Evolutionary conservation across 2,797 vertebrate species (phyloP).

Genomic region (Lateolabrax maculatus): DNA sequence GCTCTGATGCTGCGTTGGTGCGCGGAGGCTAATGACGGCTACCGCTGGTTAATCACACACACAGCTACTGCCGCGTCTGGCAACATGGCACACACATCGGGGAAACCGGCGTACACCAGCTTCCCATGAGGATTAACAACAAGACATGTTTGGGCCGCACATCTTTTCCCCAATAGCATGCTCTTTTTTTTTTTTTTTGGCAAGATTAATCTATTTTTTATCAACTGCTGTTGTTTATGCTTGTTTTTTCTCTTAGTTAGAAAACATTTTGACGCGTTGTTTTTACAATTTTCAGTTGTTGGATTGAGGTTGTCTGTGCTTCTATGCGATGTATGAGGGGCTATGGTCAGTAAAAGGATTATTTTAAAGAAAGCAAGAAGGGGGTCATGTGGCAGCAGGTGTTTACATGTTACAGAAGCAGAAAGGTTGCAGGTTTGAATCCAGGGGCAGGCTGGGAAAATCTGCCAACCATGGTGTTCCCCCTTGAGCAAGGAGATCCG

Average conservation of each 20-base stretch:
- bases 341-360: neutral
- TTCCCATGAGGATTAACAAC: conserved; percentile 84
- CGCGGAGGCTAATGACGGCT: conserved; percentile 80
- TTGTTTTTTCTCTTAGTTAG: conserved; percentile 11
- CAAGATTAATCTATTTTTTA: conserved; percentile 12
- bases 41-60: conserved; percentile 80
- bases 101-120: conserved; percentile 68
- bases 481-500: neutral
- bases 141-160: conserved; percentile 63
- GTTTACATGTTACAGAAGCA: neutral
- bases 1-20: conserved; percentile 80
- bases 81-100: conserved; percentile 80
- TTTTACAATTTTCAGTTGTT: neutral
- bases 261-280: neutral
- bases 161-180: conserved; percentile 43
- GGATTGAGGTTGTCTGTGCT: neutral
- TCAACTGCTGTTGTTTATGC: conserved; percentile 17
- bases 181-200: neutral
- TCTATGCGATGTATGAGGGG: neutral
- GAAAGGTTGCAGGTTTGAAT: conserved; percentile 12
- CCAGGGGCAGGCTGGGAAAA: neutral
- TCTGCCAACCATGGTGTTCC: neutral
- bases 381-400: neutral
- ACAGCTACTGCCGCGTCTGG: conserved; percentile 79
- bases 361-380: neutral